A percentile compares a stretch with the other conserved stretches of the same genome.
phyloP scores from a whole-genome alignment of 1,140 invertebrate species.

The Cepaea nemoralis region DNA sequence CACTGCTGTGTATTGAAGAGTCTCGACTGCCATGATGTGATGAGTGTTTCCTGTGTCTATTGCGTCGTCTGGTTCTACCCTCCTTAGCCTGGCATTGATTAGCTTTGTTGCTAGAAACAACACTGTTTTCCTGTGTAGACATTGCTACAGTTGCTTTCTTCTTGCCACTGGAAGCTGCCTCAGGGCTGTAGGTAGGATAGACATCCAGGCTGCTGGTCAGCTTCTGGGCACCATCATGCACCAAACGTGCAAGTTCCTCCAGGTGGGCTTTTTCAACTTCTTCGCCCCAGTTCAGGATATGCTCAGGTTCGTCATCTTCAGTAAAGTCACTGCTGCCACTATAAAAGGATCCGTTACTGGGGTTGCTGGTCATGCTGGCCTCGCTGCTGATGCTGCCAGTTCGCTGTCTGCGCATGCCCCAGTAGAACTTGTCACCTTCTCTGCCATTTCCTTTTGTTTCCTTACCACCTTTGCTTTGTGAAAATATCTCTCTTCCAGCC shows the following conservation, averaged over 20 bases:
- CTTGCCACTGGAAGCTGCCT: neutral
- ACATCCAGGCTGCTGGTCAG: constrained; percentile 55
- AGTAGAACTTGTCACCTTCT: constrained; percentile 49
- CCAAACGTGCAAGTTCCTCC: constrained; percentile 56
- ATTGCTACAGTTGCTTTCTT: constrained; percentile 20
- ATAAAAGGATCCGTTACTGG: constrained; percentile 52
- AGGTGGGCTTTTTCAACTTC: constrained; percentile 53
- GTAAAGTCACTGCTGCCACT: constrained; percentile 49
- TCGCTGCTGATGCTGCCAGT: constrained; percentile 64
- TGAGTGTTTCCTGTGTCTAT: constrained; percentile 30
- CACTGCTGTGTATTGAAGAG: constrained; percentile 46
- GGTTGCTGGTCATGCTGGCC: constrained; percentile 57
- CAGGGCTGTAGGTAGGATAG: constrained; percentile 34
- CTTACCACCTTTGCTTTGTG: constrained; percentile 28
- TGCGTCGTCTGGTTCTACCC: constrained; percentile 21
- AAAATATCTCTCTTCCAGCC: constrained; percentile 16
- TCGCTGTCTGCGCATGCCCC: constrained; percentile 51
- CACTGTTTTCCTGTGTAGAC: constrained; percentile 36
- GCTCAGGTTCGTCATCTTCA: constrained; percentile 47
- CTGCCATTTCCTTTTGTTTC: constrained; percentile 38
- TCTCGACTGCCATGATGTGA: constrained; percentile 39
- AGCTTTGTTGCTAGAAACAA: constrained; percentile 39
- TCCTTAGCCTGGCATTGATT: constrained; percentile 36
- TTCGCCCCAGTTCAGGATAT: constrained; percentile 53
- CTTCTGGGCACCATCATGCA: constrained; percentile 57